A percentile compares a stretch with the other conserved stretches of the same genome.
Evolutionary conservation across 2,888 invertebrate species (phyloP).

Genomic region (Chymomyza caudatula): DNA sequence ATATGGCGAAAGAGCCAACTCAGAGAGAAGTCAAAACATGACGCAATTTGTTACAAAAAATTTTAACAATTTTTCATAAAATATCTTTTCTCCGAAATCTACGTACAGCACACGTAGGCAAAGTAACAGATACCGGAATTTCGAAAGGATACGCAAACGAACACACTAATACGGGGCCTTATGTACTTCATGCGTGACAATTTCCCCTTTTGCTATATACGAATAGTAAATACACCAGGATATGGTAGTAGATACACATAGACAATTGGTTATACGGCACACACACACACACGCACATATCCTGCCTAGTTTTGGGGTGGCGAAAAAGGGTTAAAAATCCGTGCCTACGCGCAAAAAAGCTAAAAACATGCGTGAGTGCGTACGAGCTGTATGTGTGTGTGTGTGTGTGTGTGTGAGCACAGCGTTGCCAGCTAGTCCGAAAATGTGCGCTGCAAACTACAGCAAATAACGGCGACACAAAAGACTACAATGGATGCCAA

Average conservation of each 20-base stretch:
- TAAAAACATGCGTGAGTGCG: conserved; percentile 60
- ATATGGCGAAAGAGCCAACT: neutral
- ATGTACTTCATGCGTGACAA: conserved; percentile 61
- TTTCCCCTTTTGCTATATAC: conserved; percentile 52
- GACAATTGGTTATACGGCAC: conserved; percentile 13
- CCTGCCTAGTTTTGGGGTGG: conserved; percentile 41
- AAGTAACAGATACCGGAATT: neutral
- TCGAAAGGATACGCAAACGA: conserved; percentile 35
- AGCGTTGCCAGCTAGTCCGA: conserved; percentile 66
- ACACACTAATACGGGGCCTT: conserved; percentile 4
- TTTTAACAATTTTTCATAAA: conserved; percentile 49
- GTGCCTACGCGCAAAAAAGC: conserved; percentile 41
- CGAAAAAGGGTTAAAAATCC: conserved; percentile 71
- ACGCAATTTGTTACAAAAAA: conserved; percentile 40
- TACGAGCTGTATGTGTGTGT: conserved; percentile 2
- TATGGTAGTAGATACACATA: conserved; percentile 11
- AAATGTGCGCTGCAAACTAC: conserved; percentile 21
- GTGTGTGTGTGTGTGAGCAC: conserved; percentile 30
- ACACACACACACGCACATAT: conserved; percentile 10
- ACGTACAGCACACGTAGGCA: conserved; percentile 3
- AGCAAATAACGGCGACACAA: conserved; percentile 3
- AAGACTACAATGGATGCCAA: conserved; percentile 41
- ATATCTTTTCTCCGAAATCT: conserved; percentile 34
- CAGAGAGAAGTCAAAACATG: conserved; percentile 23
- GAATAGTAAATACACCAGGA: conserved; percentile 6